A percentile compares a stretch with the other conserved stretches of the same genome.
These are phyloP conservation scores for Scarus forsteni DNA, from an alignment of 2,797 vertebrate genomes.

Conservation along the genomic window DNA sequence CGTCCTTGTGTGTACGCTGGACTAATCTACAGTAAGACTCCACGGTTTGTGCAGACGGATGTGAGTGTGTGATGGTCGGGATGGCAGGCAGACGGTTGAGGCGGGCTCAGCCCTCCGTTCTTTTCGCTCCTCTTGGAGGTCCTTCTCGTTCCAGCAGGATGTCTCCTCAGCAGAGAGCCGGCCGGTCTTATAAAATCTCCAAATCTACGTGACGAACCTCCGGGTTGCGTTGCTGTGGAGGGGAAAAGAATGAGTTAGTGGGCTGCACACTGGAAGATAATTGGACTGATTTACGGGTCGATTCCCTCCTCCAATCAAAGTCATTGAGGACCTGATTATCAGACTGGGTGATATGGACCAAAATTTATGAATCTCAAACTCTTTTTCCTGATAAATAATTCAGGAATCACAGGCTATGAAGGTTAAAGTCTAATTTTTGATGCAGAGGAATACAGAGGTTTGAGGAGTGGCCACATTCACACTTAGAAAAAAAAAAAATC, in stretches of 20 bases:
- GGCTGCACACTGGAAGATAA: no score
- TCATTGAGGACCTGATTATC: no score
- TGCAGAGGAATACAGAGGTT: no score
- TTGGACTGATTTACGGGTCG: no score
- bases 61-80: slow-evolving; percentile 37
- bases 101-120: slow-evolving; percentile 40
- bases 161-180: slow-evolving; percentile 25
- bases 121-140: slow-evolving; percentile 37
- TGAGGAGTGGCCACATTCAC: no score
- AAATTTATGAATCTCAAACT: no score
- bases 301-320: no score
- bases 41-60: slow-evolving; percentile 42
- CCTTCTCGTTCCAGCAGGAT: slow-evolving; percentile 24
- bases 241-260: slow-evolving; percentile 11
- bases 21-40: slow-evolving; percentile 73
- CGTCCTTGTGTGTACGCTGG: slow-evolving; percentile 11
- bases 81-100: slow-evolving; percentile 41
- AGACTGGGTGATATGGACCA: no score
- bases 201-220: slow-evolving; percentile 98
- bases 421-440: no score
- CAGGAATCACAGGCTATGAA: no score
- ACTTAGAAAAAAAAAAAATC: no score
- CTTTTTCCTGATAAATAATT: no score
- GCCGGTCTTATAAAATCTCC: slow-evolving; percentile 90
- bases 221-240: slow-evolving; percentile 93